A percentile compares a stretch with the other conserved stretches of the same genome.
These are phyloP conservation scores for Noctua janthina DNA, from an alignment of 2,888 invertebrate species.

Conservation along the genomic window DNA sequence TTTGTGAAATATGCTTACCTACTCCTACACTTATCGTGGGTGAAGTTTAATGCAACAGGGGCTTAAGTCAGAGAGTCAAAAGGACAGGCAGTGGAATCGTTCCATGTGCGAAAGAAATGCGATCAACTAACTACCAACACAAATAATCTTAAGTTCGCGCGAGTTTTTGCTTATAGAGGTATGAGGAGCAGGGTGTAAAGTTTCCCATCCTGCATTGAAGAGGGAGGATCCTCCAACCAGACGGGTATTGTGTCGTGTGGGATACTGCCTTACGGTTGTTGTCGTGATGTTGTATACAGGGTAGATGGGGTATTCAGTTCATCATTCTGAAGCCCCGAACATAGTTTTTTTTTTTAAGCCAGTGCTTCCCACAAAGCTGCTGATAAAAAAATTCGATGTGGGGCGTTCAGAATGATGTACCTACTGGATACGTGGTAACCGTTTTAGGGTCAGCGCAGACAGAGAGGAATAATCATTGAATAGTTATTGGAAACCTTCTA, in stretches of 20 bases:
- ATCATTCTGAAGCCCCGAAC: no score
- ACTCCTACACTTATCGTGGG: slow-evolving; percentile 14
- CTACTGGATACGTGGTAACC: no score
- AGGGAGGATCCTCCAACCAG: background rate
- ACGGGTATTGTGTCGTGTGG: background rate
- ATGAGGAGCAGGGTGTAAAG: background rate
- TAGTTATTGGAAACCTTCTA: no score
- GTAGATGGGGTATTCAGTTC: no score
- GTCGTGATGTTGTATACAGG: no score
- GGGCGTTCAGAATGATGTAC: no score
- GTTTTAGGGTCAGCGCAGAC: no score
- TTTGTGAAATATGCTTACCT: background rate
- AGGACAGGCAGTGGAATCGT: background rate
- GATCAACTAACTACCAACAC: background rate
- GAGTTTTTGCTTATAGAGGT: background rate
- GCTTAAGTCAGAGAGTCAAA: background rate
- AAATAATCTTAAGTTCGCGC: background rate
- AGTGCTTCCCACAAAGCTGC: no score
- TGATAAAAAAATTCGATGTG: no score
- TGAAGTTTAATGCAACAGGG: background rate
- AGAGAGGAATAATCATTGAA: no score
- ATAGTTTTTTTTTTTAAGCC: no score
- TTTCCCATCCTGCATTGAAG: background rate
- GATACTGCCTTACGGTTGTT: no score
- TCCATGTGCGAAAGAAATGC: background rate